These are phyloP conservation scores for Parthenolecanium corni DNA, from an alignment of 2,888 invertebrate species.

Conservation along the genomic window DNA sequence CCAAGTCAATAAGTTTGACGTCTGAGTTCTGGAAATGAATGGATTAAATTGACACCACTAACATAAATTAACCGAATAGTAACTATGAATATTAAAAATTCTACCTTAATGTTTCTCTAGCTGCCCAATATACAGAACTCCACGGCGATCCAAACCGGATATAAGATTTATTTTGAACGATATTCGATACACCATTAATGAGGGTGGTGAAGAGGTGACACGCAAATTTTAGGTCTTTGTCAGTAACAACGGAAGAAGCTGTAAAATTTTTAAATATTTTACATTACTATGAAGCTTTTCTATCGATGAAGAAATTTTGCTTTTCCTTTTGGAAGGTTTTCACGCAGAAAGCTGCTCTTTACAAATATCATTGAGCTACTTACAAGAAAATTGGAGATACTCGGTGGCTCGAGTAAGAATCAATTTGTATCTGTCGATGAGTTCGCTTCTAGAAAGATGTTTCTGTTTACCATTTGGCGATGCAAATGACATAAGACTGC, in stretches of 20 bases:
- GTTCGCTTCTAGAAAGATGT: slow-evolving; percentile 37
- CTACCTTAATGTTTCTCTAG: slow-evolving; percentile 34
- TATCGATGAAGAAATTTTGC: not conserved
- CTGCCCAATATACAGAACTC: slow-evolving; percentile 34
- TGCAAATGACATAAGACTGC: slow-evolving; percentile 26
- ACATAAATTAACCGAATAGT: not conserved
- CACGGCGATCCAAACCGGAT: slow-evolving; percentile 32
- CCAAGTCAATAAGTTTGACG: slow-evolving; percentile 42
- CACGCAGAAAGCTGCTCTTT: too few relatives aligned
- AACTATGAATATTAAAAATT: too few relatives aligned
- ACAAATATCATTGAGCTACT: too few relatives aligned
- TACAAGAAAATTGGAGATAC: slow-evolving; percentile 26
- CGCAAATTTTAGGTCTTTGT: slow-evolving; percentile 31
- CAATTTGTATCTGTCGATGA: slow-evolving; percentile 45
- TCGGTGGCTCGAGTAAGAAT: slow-evolving; percentile 38
- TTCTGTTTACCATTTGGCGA: slow-evolving; percentile 29
- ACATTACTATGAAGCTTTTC: not conserved
- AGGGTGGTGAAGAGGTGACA: slow-evolving; percentile 44
- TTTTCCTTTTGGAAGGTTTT: not conserved
- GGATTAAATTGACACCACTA: too few relatives aligned
- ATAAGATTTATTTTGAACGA: slow-evolving; percentile 33
- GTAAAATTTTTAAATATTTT: not conserved
- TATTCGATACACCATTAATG: slow-evolving; percentile 37
- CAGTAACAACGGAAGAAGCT: slow-evolving; percentile 27
- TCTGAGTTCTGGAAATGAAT: slow-evolving; percentile 39